A percentile compares a stretch with the other conserved stretches of the same genome.
phyloP scores from a whole-genome alignment of 2,113 vertebrate species.

The Chamaea fasciata region DNA sequence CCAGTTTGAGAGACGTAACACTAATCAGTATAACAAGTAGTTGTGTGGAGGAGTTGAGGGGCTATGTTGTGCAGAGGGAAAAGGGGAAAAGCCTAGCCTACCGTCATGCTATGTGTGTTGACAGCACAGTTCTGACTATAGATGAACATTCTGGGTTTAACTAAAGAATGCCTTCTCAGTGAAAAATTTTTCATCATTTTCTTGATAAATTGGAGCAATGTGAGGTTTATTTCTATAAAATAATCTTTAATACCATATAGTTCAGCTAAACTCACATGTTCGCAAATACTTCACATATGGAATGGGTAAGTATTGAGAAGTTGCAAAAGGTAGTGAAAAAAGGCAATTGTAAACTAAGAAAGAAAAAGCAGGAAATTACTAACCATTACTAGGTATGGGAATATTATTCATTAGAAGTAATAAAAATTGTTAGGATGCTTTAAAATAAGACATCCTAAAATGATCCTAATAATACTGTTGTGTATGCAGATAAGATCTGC shows the following conservation, averaged over 20 bases:
- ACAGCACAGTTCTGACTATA: background rate
- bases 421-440: background rate
- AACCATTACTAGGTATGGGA: background rate
- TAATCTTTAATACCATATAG: background rate
- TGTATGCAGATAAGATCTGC: background rate
- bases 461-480: background rate
- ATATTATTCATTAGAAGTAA: background rate
- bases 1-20: background rate
- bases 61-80: background rate
- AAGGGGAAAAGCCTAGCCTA: background rate
- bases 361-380: background rate
- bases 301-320: background rate
- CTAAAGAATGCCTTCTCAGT: background rate
- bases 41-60: background rate
- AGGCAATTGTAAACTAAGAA: background rate
- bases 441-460: background rate
- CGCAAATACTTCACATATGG: background rate
- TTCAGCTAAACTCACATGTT: background rate
- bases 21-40: background rate
- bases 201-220: background rate
- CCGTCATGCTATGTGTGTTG: fast-evolving
- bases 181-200: background rate
- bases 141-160: background rate
- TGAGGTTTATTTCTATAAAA: background rate
- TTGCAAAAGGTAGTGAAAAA: background rate